These are phyloP conservation scores for Agriopis leucophaearia DNA, from an alignment of 2,888 invertebrate genomes.

Conservation along the genomic window DNA sequence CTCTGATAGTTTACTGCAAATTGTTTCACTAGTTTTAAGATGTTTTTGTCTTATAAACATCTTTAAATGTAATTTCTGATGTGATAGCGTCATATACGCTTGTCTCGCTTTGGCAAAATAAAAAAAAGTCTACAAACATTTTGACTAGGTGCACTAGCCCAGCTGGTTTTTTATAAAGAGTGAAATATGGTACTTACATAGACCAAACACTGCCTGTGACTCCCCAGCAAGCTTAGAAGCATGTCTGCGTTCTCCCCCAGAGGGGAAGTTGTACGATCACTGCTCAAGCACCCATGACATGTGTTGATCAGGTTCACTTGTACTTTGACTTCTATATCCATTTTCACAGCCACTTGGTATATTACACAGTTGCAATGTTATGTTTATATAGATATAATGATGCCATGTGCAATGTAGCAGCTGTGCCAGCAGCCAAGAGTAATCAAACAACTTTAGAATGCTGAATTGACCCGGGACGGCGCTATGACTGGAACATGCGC, in stretches of 20 bases:
- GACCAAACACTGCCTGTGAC: conserved; percentile 31
- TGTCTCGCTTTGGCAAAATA: no score
- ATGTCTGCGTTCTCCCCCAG: conserved; percentile 32
- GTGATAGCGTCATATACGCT: no score
- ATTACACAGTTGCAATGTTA: background rate
- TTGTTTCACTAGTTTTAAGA: no score
- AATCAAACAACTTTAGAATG: no score
- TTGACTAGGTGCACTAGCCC: no score
- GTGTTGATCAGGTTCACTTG: conserved; percentile 30
- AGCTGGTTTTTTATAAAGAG: no score
- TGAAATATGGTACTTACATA: conserved; percentile 35
- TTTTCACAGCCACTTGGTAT: background rate
- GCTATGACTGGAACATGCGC: background rate
- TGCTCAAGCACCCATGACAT: conserved; percentile 41
- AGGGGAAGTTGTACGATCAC: conserved; percentile 27
- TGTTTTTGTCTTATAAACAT: no score
- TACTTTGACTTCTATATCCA: conserved; percentile 32
- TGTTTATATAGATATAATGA: background rate
- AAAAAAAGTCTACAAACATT: no score
- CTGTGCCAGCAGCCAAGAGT: background rate
- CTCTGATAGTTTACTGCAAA: no score
- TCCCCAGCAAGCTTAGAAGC: conserved; percentile 29
- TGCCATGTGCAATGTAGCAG: background rate
- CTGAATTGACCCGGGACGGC: background rate
- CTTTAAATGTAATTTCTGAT: no score